These are phyloP conservation scores for Ectemnius cavifrons DNA, from an alignment of 2,888 invertebrate genomes.

Conservation along the genomic window DNA sequence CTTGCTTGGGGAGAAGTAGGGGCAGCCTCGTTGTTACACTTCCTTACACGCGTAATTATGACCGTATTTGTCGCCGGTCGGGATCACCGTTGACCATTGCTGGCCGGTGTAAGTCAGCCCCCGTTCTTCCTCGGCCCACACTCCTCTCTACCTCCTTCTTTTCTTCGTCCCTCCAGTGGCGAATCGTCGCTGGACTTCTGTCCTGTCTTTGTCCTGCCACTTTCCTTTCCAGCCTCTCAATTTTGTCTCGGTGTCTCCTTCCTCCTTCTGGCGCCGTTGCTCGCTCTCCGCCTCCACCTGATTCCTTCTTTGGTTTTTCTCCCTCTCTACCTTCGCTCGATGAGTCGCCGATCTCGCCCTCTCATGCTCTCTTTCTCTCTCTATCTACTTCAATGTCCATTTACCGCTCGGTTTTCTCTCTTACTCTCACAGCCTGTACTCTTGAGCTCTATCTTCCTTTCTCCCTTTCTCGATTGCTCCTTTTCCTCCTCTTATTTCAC, in stretches of 20 bases:
- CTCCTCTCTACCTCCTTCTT: background rate
- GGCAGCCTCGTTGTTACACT: constrained; percentile 49
- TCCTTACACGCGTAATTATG: constrained; percentile 61
- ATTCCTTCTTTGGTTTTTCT: constrained; percentile 9
- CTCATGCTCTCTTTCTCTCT: background rate
- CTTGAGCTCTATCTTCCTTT: no score
- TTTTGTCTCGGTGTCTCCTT: constrained; percentile 6
- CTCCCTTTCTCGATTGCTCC: no score
- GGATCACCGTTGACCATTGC: constrained; percentile 31
- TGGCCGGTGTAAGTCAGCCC: constrained; percentile 5
- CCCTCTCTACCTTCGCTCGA: background rate
- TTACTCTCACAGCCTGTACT: no score
- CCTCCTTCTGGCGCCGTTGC: background rate
- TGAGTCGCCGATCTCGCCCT: constrained; percentile 5
- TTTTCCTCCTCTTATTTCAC: background rate
- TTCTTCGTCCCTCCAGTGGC: background rate
- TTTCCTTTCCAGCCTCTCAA: constrained; percentile 15
- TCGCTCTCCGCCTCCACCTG: constrained; percentile 10
- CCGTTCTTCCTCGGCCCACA: background rate
- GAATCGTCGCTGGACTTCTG: background rate
- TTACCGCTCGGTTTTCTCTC: no score
- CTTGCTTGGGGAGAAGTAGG: constrained; percentile 32
- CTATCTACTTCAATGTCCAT: background rate
- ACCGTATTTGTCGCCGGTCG: constrained; percentile 55
- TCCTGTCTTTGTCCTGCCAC: background rate